Conservation (phyloP, 2,113 vertebrate genomes). For the Oncorhynchus masou region DNA sequence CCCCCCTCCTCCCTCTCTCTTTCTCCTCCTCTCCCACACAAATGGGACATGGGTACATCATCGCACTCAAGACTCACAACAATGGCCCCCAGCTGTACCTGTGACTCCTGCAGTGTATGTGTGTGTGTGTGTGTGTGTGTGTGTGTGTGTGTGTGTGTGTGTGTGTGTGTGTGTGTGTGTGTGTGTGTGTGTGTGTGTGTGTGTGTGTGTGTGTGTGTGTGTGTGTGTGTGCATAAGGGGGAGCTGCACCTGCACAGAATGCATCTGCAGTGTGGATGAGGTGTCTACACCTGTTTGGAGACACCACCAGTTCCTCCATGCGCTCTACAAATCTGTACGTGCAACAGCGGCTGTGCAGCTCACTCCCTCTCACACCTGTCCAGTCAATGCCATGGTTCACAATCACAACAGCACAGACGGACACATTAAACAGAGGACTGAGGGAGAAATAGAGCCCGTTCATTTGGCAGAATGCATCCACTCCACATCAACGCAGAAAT, state of each 20-base stretch:
- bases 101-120: constrained; percentile 21
- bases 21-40: constrained; percentile 23
- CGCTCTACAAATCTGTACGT: constrained; percentile 34
- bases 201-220: not conserved
- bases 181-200: not conserved
- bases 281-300: constrained; percentile 13
- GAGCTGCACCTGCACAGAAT: constrained; percentile 55
- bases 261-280: constrained; percentile 31
- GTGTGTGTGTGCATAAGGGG: not conserved
- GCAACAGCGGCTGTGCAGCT: no score
- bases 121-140: not conserved
- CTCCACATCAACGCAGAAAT: no score
- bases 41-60: constrained; percentile 54
- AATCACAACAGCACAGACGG: constrained; percentile 20
- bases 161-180: not conserved
- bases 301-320: constrained; percentile 35
- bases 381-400: not conserved
- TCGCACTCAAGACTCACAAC: constrained; percentile 31
- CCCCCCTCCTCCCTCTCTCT: no score
- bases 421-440: constrained; percentile 18
- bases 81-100: constrained; percentile 36
- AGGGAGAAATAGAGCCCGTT: constrained; percentile 35
- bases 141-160: not conserved
- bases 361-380: not conserved
- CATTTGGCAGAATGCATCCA: constrained; percentile 12